These are phyloP conservation scores for Rhabdornis inornatus DNA, from an alignment of 2,113 vertebrate species.

Conservation along the genomic window DNA sequence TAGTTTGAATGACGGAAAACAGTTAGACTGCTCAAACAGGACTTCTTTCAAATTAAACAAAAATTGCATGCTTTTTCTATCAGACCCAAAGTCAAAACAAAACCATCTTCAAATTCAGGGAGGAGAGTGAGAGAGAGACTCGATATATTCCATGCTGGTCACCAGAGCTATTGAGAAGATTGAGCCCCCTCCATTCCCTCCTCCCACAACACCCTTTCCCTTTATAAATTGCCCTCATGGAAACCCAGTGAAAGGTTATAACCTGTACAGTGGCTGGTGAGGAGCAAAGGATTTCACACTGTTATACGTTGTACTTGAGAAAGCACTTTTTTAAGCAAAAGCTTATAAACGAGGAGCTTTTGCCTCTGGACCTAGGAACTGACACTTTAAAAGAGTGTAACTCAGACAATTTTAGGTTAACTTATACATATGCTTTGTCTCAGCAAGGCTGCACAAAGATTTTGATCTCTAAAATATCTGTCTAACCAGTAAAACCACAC, in stretches of 20 bases:
- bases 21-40: not conserved
- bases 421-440: not conserved
- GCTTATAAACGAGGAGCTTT: not conserved
- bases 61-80: not conserved
- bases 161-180: not conserved
- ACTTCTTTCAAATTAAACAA: not conserved
- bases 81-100: not conserved
- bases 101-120: not conserved
- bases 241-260: not conserved
- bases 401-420: not conserved
- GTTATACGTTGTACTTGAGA: accelerated
- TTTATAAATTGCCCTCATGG: not conserved
- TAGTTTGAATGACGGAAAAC: not conserved
- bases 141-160: accelerated
- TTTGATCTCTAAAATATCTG: not conserved
- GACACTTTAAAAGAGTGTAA: not conserved
- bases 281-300: not conserved
- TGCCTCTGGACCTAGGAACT: not conserved
- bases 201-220: not conserved
- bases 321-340: not conserved
- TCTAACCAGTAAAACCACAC: not conserved
- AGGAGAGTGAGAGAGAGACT: not conserved
- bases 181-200: not conserved
- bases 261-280: not conserved
- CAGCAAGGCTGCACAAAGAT: not conserved